phyloP scores from a whole-genome alignment of 2,797 vertebrate species.

The Numenius phaeopus region DNA sequence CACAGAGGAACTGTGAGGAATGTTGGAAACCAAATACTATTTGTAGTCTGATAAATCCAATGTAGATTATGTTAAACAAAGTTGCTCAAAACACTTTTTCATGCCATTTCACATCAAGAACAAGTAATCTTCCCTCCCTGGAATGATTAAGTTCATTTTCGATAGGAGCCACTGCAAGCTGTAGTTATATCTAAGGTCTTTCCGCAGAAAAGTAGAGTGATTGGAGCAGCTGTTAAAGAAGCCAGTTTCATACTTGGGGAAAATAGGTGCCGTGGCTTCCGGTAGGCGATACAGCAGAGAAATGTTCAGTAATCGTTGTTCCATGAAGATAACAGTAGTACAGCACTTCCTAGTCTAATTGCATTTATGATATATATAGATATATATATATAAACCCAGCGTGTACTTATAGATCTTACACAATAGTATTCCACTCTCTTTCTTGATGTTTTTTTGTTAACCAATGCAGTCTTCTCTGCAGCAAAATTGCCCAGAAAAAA shows the following conservation, averaged over 20 bases:
- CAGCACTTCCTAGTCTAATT: background rate
- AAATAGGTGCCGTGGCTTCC: background rate
- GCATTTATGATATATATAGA: background rate
- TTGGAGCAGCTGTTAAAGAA: background rate
- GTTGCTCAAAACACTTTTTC: background rate
- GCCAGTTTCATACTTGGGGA: background rate
- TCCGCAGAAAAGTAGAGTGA: background rate
- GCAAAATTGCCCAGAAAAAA: background rate
- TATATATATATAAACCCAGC: background rate
- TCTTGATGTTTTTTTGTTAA: conserved; percentile 4
- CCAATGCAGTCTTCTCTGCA: background rate
- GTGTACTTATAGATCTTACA: conserved; percentile 21
- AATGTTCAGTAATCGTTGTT: conserved; percentile 37
- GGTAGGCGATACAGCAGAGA: conserved; percentile 12
- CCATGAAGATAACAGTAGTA: conserved; percentile 7
- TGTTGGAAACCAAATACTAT: background rate
- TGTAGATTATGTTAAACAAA: background rate
- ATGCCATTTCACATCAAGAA: background rate
- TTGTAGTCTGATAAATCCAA: background rate
- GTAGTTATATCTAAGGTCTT: background rate
- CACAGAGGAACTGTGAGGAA: background rate
- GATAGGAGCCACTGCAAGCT: background rate
- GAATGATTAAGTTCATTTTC: background rate
- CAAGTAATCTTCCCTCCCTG: accelerated
- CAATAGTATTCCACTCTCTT: background rate